Evolutionary conservation across 1,140 invertebrate genomes (phyloP).

Genomic region (Chironomus tepperi): DNA sequence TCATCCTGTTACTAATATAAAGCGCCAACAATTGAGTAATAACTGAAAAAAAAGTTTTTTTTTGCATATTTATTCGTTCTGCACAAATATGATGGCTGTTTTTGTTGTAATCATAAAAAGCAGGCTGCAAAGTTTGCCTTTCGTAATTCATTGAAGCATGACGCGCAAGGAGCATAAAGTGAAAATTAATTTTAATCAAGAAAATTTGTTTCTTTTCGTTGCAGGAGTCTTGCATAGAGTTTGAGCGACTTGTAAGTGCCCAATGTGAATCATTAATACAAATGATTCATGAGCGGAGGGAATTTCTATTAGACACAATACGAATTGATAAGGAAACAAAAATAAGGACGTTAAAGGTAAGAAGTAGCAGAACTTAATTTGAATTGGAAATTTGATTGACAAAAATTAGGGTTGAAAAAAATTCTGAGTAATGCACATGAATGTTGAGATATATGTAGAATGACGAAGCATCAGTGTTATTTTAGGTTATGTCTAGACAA

Average conservation of each 20-base stretch:
- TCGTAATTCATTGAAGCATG: not conserved
- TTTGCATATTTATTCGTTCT: too few relatives aligned
- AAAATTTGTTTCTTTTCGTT: slow-evolving; percentile 33
- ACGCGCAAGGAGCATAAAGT: not conserved
- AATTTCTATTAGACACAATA: slow-evolving; percentile 73
- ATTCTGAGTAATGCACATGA: too few relatives aligned
- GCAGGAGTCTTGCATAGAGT: slow-evolving; percentile 75
- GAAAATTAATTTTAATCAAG: slow-evolving; percentile 24
- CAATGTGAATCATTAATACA: slow-evolving; percentile 82
- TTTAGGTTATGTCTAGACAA: too few relatives aligned
- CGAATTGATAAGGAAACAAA: slow-evolving; percentile 72
- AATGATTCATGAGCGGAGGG: slow-evolving; percentile 72
- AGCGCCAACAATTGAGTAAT: not conserved
- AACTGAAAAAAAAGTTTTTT: too few relatives aligned
- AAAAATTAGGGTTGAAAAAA: too few relatives aligned
- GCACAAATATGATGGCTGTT: too few relatives aligned
- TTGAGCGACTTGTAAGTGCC: slow-evolving; percentile 70
- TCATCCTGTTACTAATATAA: not conserved
- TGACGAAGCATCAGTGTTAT: too few relatives aligned
- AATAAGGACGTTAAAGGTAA: slow-evolving; percentile 57
- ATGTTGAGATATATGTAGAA: too few relatives aligned
- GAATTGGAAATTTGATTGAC: too few relatives aligned
- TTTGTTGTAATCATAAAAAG: not conserved
- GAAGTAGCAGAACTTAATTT: not conserved
- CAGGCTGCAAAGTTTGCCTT: not conserved